These are phyloP conservation scores for Petroica traversi DNA, from an alignment of 2,113 vertebrate genomes.

Conservation along the genomic window DNA sequence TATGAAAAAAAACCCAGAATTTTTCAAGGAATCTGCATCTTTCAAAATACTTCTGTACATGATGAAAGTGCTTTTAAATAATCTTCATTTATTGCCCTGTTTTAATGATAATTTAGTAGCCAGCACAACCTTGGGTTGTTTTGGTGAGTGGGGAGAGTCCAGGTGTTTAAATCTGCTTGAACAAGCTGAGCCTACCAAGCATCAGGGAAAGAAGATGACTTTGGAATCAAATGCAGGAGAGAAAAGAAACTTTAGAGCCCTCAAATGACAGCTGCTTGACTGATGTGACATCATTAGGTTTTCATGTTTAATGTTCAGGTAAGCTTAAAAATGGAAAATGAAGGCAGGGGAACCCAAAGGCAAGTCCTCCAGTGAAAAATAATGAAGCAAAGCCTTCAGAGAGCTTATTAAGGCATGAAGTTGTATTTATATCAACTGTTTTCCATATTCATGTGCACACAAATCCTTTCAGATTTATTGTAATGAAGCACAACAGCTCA, in stretches of 20 bases:
- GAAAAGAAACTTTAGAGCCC: slow-evolving; percentile 83
- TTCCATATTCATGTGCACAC: not conserved
- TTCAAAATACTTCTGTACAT: not conserved
- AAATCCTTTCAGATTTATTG: not conserved
- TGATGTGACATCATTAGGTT: slow-evolving; percentile 57
- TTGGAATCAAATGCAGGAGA: slow-evolving; percentile 30
- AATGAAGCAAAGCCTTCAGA: not conserved
- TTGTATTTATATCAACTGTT: not conserved
- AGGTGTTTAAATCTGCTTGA: not conserved
- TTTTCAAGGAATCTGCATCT: not conserved
- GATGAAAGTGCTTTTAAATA: not conserved
- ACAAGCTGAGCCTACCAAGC: not conserved
- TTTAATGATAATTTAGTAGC: not conserved
- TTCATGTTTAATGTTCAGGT: slow-evolving; percentile 70
- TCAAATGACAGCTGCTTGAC: slow-evolving; percentile 69
- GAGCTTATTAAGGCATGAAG: not conserved
- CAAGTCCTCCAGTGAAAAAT: not conserved
- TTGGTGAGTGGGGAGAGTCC: not conserved
- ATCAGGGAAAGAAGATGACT: not conserved
- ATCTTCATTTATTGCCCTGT: not conserved
- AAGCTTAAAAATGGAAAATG: slow-evolving; percentile 79
- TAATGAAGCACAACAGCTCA: not conserved
- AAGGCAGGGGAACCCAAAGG: slow-evolving; percentile 7
- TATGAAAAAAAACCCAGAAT: not conserved
- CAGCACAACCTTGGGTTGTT: not conserved